Evolutionary conservation across 2,113 vertebrate genomes (phyloP), one percentile per base, ranked within the genome.

Genomic region (Camarhynchus parvulus): DNA sequence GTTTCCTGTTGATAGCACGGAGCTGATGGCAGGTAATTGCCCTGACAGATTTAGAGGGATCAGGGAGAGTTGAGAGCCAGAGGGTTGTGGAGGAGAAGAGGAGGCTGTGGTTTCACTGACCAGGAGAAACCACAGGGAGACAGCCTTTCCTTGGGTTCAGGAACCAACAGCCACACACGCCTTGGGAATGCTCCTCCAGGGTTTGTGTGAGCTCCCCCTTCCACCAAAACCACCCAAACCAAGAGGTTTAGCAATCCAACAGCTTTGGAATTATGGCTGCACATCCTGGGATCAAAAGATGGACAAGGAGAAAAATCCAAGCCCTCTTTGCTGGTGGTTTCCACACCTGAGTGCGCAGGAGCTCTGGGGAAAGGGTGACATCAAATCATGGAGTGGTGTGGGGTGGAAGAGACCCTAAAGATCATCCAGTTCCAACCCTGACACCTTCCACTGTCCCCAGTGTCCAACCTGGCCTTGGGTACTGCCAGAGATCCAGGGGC

Each of bases 11-110:
- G 79, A 94, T 89, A 89, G 27, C 33, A 39, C 6, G 56, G 25
- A 87, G 83, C 58, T 87, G 83, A 83, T 62, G 58, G 92, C 66
- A 76, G 89, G 84, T 79, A 87, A 89, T 91, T 69, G 53, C 50
- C 39, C 55, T 81, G 89, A 61, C 61, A 68, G 77, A 58, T 82
- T 87, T 49, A 56, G 66, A 73, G 46, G 85, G 44, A 79, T 82
- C 74, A 82, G 77, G 41, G 33, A 75, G 87, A 81, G 30, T 16
- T 89, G 91, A 77, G 52, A 95, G 33, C 30, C 61, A 47, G 49
- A 53, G 31, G 41, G 33, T 67, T 41, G 18, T 24, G 68, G 73
- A 76, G 58, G 39, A 56, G 50, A 19, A 62, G 72, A 46, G 30
- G 52, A 83, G 52, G 27, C 12, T 79, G 89, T 56, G 81, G 62